Evolutionary conservation across 2,113 vertebrate genomes (phyloP).

Genomic region (Peromyscus californicus): DNA sequence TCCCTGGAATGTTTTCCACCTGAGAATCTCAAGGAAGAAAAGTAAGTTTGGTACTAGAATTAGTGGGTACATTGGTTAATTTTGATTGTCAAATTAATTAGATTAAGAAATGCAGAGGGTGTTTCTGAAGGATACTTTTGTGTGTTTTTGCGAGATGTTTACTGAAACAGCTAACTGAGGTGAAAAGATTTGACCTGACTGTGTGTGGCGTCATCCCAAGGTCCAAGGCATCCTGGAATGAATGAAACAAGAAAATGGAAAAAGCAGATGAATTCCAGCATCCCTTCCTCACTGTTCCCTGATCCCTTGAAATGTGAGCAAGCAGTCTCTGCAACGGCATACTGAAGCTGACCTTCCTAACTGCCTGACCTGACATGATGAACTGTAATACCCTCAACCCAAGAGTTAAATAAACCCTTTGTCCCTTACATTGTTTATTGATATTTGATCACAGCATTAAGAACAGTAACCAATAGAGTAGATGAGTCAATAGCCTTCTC

Average conservation of each 20-base stretch:
- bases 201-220: not conserved
- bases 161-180: not conserved
- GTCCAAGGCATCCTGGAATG: not conserved
- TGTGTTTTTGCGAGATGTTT: not conserved
- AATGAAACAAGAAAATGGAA: not conserved
- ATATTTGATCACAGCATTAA: not conserved
- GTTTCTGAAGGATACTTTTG: not conserved
- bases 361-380: not conserved
- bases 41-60: not conserved
- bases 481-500: not conserved
- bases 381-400: no score
- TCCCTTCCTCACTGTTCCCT: not conserved
- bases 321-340: not conserved
- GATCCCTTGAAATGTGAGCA: not conserved
- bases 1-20: not conserved
- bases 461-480: not conserved
- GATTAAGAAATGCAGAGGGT: not conserved
- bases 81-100: not conserved
- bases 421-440: not conserved
- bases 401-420: not conserved
- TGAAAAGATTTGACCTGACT: not conserved
- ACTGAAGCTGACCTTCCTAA: not conserved
- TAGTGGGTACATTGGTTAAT: not conserved
- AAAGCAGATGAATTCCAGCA: not conserved
- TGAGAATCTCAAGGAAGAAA: slow-evolving; percentile 27